These are phyloP conservation scores for Macrotus californicus DNA, from an alignment of 2,113 vertebrate genomes.

Conservation along the genomic window DNA sequence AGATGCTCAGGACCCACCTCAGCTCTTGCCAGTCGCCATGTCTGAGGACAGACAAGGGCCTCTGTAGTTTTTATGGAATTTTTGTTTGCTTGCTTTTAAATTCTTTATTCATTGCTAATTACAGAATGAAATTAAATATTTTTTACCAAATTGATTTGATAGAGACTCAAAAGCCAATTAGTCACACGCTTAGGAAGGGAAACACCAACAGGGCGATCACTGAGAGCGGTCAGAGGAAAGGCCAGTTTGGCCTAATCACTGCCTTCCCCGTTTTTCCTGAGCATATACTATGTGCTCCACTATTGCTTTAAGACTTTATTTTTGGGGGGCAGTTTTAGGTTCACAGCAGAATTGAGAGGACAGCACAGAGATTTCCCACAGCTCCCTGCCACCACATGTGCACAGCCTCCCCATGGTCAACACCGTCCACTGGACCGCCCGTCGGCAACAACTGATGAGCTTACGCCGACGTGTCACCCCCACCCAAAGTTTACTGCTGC, in stretches of 20 bases:
- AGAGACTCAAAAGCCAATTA: background rate
- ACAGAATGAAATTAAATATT: background rate
- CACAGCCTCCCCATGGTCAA: background rate
- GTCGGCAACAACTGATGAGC: background rate
- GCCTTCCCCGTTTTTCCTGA: background rate
- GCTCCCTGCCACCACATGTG: accelerated
- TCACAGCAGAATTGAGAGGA: background rate
- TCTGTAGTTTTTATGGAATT: background rate
- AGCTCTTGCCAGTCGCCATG: background rate
- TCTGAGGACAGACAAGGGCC: background rate
- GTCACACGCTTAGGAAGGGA: background rate
- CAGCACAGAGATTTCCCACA: background rate
- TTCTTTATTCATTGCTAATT: background rate
- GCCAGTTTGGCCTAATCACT: background rate
- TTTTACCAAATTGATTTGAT: constrained; percentile 1
- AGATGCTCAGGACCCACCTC: background rate
- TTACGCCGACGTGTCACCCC: accelerated
- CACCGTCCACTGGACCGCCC: no score
- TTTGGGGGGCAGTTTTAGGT: background rate
- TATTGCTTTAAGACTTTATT: background rate
- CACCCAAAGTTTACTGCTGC: background rate
- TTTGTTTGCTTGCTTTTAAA: background rate
- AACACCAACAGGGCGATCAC: background rate
- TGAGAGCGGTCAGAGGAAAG: background rate
- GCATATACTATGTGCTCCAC: background rate